A percentile compares a stretch with the other conserved stretches of the same genome.
These are phyloP conservation scores for Astur gentilis DNA, from an alignment of 2,113 vertebrate genomes.

Conservation along the genomic window DNA sequence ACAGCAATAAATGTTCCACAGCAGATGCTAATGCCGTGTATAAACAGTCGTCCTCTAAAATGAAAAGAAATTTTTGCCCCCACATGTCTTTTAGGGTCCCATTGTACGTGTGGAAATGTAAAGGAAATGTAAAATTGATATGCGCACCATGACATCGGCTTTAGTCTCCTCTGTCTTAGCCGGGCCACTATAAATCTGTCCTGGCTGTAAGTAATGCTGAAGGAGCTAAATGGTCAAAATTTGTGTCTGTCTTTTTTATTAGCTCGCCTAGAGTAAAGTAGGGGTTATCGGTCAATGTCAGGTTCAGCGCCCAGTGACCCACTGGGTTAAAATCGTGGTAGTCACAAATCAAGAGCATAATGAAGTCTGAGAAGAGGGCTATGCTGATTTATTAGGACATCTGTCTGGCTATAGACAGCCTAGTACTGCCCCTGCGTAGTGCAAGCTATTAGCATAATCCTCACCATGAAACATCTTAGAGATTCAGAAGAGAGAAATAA, in stretches of 20 bases:
- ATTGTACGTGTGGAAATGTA: slow-evolving; percentile 17
- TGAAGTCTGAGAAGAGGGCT: slow-evolving; percentile 59
- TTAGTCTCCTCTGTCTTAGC: slow-evolving; percentile 14
- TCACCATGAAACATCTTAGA: not conserved
- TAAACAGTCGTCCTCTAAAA: slow-evolving; percentile 48
- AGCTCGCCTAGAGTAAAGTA: not conserved
- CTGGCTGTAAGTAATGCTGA: not conserved
- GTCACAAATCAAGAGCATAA: slow-evolving; percentile 64
- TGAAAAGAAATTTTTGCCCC: slow-evolving; percentile 28
- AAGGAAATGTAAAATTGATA: slow-evolving; percentile 57
- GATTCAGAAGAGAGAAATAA: slow-evolving; percentile 10
- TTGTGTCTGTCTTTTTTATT: slow-evolving; percentile 53
- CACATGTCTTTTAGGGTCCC: not conserved
- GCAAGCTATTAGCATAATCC: slow-evolving; percentile 54
- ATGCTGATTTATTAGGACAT: slow-evolving; percentile 63
- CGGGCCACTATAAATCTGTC: slow-evolving; percentile 38
- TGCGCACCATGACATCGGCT: slow-evolving; percentile 5
- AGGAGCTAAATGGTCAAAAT: slow-evolving; percentile 38
- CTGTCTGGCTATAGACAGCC: slow-evolving; percentile 56
- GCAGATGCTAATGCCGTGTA: slow-evolving; percentile 50
- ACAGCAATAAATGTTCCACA: slow-evolving; percentile 56
- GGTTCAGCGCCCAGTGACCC: slow-evolving; percentile 60
- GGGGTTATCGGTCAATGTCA: slow-evolving; percentile 60
- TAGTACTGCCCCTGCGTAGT: not conserved
- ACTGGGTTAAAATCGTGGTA: slow-evolving; percentile 25